Conservation (phyloP, 2,797 vertebrate genomes). For the Gadopsis bispinosus region DNA sequence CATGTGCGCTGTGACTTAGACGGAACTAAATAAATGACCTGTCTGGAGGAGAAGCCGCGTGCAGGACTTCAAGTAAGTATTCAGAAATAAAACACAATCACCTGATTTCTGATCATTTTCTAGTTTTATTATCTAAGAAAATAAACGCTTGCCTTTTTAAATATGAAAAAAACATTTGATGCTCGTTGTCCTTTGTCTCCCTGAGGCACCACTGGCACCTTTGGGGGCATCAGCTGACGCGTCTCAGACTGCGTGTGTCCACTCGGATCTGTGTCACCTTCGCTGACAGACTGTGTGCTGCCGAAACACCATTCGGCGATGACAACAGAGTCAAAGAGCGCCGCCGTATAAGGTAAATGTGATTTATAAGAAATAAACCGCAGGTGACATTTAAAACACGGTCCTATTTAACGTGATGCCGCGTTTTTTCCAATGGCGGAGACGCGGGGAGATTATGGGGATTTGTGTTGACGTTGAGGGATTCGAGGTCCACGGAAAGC, state of each 20-base stretch:
- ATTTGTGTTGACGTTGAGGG: constrained; percentile 72
- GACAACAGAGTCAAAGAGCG: constrained; percentile 24
- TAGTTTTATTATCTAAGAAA: neutral
- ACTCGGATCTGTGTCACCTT: constrained; percentile 52
- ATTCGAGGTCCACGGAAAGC: constrained; percentile 63
- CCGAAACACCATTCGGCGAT: constrained; percentile 27
- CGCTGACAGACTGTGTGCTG: constrained; percentile 39
- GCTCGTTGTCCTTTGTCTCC: neutral
- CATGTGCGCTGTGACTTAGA: constrained; percentile 41
- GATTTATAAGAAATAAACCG: constrained; percentile 2
- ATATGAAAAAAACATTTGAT: neutral
- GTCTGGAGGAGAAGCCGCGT: constrained; percentile 25
- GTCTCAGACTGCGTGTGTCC: constrained; percentile 11
- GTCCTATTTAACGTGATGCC: neutral
- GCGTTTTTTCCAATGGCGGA: constrained; percentile 15
- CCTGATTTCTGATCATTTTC: neutral
- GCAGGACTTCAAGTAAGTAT: constrained; percentile 19
- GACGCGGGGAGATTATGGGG: constrained; percentile 70
- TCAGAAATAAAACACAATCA: neutral
- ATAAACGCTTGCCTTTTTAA: too few species aligned
- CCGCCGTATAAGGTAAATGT: constrained; percentile 63
- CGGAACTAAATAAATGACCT: constrained; percentile 39
- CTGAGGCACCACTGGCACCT: constrained; percentile 12
- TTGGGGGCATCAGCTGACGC: constrained; percentile 62
- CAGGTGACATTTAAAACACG: neutral